Percentiles rank a stretch among this genome's conserved stretches.
Conservation (phyloP, 2,888 invertebrate species). For the Allophyes oxyacanthae region DNA sequence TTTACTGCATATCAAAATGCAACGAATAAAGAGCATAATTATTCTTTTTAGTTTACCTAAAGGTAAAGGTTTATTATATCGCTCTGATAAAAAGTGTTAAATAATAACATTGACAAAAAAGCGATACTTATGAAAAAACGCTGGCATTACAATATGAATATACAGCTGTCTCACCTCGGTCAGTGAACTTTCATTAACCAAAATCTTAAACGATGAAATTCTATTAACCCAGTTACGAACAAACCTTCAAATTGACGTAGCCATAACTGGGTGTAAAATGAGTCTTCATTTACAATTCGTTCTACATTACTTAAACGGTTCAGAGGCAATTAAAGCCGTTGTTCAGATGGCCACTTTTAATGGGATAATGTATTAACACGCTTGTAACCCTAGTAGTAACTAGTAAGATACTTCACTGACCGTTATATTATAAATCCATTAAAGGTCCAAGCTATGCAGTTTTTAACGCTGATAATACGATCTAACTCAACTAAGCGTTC, state of each 20-base stretch:
- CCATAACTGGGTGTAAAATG: constrained; percentile 42
- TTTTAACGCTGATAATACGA: no score
- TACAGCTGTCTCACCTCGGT: constrained; percentile 31
- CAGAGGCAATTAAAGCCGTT: constrained; percentile 43
- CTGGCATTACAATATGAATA: constrained; percentile 7
- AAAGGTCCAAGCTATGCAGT: no score
- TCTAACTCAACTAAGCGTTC: no score
- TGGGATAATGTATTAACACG: constrained; percentile 21
- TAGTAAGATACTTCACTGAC: neutral
- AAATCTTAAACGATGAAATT: constrained; percentile 50
- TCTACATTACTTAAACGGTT: constrained; percentile 52
- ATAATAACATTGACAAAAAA: no score
- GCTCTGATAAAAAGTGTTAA: no score
- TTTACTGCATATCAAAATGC: neutral
- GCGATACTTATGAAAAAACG: neutral
- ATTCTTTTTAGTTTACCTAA: no score
- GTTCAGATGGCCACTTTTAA: constrained; percentile 30
- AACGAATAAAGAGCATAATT: no score
- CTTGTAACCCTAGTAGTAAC: constrained; percentile 8
- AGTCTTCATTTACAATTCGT: constrained; percentile 52
- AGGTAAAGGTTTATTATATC: no score
- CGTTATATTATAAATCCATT: neutral
- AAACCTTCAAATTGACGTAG: constrained; percentile 38
- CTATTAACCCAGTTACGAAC: constrained; percentile 49
- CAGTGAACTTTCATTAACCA: constrained; percentile 51